These are phyloP conservation scores for Bombus confusus DNA, from an alignment of 1,140 invertebrate genomes.

Conservation along the genomic window DNA sequence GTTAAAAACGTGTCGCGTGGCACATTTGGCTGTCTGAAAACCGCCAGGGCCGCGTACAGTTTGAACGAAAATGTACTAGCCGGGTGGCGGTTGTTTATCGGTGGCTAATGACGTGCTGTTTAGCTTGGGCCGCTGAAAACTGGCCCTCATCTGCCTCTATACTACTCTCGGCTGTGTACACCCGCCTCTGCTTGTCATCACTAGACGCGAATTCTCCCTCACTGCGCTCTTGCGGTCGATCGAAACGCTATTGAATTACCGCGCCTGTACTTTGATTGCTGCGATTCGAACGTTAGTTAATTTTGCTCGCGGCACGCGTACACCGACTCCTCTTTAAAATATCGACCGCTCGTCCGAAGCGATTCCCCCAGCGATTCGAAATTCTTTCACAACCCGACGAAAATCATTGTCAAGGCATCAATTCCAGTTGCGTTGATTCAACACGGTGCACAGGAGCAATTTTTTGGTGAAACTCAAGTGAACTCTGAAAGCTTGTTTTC, in stretches of 20 bases:
- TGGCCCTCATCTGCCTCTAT: not conserved
- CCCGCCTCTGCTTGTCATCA: not conserved
- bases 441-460: too few relatives aligned
- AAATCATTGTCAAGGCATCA: not conserved
- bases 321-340: not conserved
- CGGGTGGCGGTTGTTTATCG: conserved; percentile 32
- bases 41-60: not conserved
- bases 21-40: not conserved
- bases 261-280: not conserved
- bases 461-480: too few relatives aligned
- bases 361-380: not conserved
- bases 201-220: conserved; percentile 39
- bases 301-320: conserved; percentile 14
- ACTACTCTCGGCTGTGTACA: conserved; percentile 21
- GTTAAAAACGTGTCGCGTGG: not conserved
- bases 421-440: too few relatives aligned
- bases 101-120: conserved; percentile 31
- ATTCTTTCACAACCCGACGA: not conserved
- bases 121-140: conserved; percentile 25
- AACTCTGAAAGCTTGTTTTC: too few relatives aligned
- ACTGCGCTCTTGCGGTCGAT: conserved; percentile 11
- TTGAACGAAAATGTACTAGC: conserved; percentile 3
- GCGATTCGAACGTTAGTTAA: conserved; percentile 21
- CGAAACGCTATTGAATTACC: conserved; percentile 37
- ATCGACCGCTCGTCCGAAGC: not conserved